Percentiles rank a stretch among this genome's conserved stretches.
Conservation (phyloP, 1,140 invertebrate genomes). For the Scaptomyza montana region DNA sequence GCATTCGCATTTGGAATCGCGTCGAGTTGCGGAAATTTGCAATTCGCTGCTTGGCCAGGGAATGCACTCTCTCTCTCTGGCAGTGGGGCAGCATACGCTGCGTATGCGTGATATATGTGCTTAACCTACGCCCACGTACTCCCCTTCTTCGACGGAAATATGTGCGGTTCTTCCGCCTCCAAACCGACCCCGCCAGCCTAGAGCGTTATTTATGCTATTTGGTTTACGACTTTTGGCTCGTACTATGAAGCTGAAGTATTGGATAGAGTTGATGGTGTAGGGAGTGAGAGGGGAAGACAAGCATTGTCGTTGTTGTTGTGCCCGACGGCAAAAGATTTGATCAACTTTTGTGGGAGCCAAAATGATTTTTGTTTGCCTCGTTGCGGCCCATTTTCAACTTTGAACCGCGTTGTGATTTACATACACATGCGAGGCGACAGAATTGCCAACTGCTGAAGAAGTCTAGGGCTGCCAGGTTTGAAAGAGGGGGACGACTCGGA, state of each 20-base stretch:
- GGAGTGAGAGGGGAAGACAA: not conserved
- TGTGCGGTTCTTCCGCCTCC: constrained; percentile 52
- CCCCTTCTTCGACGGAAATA: constrained; percentile 46
- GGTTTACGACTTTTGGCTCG: constrained; percentile 61
- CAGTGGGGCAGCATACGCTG: constrained; percentile 60
- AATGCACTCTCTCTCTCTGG: constrained; percentile 9
- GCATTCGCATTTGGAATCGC: constrained; percentile 47
- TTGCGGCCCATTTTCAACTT: constrained; percentile 66
- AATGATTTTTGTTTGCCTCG: constrained; percentile 58
- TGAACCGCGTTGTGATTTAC: constrained; percentile 74
- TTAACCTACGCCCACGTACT: constrained; percentile 1
- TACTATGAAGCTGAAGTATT: constrained; percentile 33
- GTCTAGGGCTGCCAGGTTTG: not conserved
- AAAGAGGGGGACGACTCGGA: not conserved
- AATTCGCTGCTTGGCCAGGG: constrained; percentile 51
- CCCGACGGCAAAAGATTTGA: constrained; percentile 59
- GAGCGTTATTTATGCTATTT: constrained; percentile 71
- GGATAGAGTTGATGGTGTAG: not conserved
- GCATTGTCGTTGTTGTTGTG: constrained; percentile 7
- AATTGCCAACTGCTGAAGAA: no score
- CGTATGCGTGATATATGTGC: constrained; percentile 76
- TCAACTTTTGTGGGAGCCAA: constrained; percentile 67
- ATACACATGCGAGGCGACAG: constrained; percentile 42
- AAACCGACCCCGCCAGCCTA: constrained; percentile 15
- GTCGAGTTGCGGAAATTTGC: constrained; percentile 70